Conservation (phyloP, 2,113 vertebrate genomes). For the Eleginops maclovinus region DNA sequence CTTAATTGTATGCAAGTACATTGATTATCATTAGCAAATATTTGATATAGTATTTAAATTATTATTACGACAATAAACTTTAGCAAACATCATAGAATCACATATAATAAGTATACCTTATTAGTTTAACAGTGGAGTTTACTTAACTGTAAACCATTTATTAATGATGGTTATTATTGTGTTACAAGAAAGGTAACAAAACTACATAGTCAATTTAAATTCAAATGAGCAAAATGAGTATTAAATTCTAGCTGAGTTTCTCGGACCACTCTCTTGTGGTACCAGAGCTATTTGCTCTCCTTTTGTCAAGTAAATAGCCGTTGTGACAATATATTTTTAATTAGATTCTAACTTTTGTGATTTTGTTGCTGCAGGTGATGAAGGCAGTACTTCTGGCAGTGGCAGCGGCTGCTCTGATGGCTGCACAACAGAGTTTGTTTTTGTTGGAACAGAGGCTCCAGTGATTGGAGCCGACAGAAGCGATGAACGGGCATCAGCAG, state of each 20-base stretch:
- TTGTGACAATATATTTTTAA: neutral
- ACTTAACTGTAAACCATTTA: no score
- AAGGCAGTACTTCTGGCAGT: constrained; percentile 93
- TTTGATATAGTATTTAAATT: no score
- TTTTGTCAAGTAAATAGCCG: neutral
- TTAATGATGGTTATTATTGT: no score
- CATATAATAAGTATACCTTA: no score
- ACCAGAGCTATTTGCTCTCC: neutral
- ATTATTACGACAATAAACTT: no score
- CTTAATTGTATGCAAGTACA: no score
- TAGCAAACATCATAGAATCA: no score
- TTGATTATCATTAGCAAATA: no score
- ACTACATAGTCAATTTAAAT: neutral
- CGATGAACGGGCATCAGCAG: constrained; percentile 87
- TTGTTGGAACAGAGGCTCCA: constrained; percentile 90
- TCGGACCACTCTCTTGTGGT: neutral
- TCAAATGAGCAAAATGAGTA: neutral
- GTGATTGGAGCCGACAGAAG: constrained; percentile 87
- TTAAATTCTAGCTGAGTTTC: neutral
- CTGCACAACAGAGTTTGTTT: constrained; percentile 93
- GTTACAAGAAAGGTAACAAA: no score
- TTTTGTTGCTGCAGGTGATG: constrained; percentile 86
- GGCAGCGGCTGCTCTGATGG: constrained; percentile 93
- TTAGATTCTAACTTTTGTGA: constrained; percentile 44
- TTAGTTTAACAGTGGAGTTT: no score